These are phyloP conservation scores for Stylophora pistillata DNA, from an alignment of 64 coral and sea anemone genomes.

Conservation along the genomic window DNA sequence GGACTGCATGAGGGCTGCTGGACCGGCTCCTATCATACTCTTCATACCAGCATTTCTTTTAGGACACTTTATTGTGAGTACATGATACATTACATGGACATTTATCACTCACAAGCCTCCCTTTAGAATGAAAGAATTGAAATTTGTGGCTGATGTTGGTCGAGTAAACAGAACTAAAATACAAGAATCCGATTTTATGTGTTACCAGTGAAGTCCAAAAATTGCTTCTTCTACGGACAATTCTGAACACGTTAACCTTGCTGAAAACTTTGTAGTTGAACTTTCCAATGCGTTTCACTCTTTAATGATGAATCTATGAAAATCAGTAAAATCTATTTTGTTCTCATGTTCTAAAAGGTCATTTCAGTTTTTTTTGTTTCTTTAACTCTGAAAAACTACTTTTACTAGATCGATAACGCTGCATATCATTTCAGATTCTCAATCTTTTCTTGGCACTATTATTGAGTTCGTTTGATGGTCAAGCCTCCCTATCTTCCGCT, in stretches of 20 bases:
- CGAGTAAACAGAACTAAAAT: too few species aligned
- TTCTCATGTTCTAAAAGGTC: too few species aligned
- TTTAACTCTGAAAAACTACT: too few species aligned
- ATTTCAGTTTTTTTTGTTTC: too few species aligned
- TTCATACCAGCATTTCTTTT: slow-evolving; percentile 90
- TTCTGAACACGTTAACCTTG: neutral
- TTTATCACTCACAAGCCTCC: neutral
- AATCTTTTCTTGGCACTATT: slow-evolving; percentile 92
- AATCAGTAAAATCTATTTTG: too few species aligned
- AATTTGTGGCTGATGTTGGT: neutral
- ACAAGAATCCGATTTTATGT: too few species aligned
- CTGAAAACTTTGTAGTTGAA: too few species aligned
- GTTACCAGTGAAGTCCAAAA: too few species aligned
- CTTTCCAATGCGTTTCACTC: too few species aligned
- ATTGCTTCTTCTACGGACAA: too few species aligned
- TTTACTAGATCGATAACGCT: too few species aligned
- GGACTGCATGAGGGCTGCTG: slow-evolving; percentile 89
- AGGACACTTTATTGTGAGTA: slow-evolving; percentile 96
- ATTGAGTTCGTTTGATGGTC: slow-evolving; percentile 74
- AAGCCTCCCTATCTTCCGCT: slow-evolving; percentile 2
- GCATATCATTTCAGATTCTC: slow-evolving; percentile 63
- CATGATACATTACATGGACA: neutral
- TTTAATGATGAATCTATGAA: too few species aligned
- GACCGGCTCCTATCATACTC: slow-evolving; percentile 63
- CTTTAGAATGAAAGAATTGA: neutral